Conservation (phyloP, 1,140 invertebrate species). For the Zaprionus tsacasi region DNA sequence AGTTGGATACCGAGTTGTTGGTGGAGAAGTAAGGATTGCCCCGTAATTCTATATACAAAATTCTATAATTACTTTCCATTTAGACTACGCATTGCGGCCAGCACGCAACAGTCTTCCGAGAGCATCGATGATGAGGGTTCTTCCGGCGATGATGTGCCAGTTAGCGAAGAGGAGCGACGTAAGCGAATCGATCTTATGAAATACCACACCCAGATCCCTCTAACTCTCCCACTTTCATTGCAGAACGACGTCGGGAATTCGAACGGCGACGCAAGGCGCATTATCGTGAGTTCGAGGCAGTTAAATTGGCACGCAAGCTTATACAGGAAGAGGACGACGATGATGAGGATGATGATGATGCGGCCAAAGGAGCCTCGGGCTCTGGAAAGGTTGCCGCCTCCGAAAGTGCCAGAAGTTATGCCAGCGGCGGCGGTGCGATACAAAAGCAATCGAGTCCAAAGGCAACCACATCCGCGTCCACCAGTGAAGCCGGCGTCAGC, state of each 20-base stretch:
- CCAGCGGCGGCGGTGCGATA: conserved; percentile 49
- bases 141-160: conserved; percentile 87
- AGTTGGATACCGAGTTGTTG: conserved; percentile 90
- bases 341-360: conserved; percentile 88
- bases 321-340: conserved; percentile 96
- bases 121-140: conserved; percentile 87
- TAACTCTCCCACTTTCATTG: conserved; percentile 57
- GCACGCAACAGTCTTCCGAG: conserved; percentile 82
- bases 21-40: conserved; percentile 88
- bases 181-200: conserved; percentile 31
- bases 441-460: conserved; percentile 43
- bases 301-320: conserved; percentile 94
- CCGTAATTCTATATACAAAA: neutral
- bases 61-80: neutral
- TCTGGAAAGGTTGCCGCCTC: conserved; percentile 43
- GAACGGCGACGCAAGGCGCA: conserved; percentile 97
- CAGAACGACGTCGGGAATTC: conserved; percentile 90
- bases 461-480: conserved; percentile 50
- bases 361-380: conserved; percentile 23
- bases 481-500: conserved; percentile 49
- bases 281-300: conserved; percentile 98
- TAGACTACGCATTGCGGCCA: conserved; percentile 85
- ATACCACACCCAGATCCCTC: neutral
- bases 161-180: conserved; percentile 86
- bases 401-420: conserved; percentile 50